Evolutionary conservation across 2,797 vertebrate species (phyloP), one percentile per base, ranked within the genome.

Genomic region (Pelobates cultripes): DNA sequence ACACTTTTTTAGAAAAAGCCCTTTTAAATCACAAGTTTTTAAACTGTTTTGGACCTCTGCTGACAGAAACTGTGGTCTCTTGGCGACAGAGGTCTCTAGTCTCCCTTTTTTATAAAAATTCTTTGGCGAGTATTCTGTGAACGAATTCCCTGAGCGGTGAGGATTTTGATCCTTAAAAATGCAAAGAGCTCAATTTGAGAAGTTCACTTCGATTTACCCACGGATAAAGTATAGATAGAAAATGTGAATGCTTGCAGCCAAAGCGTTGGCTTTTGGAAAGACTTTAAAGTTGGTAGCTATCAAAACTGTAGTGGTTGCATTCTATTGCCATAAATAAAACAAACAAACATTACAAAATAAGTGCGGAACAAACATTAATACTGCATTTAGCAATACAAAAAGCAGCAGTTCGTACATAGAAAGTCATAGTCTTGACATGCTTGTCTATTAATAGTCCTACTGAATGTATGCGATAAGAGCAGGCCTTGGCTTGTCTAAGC

Each of bases 251-350:
- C 28, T 28, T 28, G 28, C 28, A 28, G 28, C 28, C 28, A 28
- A 28, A 28, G 28, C 28, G 2, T 28, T 28, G 28, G 28, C 28
- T 28, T 28, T 28, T 28, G 28, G 28, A 28, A 28, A 28, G 28
- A 28, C 28, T 28, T n/a, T n/a, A n/a, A n/a, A n/a, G n/a, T n/a
- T 28, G 28, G 43, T 72, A 53, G 61, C 63, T 43, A 47, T 64
- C 53, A 61, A 42, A 71, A 12, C 5, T 70, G 71, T 71, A 83
- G 82, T 83, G 82, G 82, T 83, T 66, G 17, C 17, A 53, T 4
- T 28, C 28, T 28, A 61, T 70, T 44, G 41, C 17, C 43, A 45
- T 17, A 68, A 71, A 69, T 42, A 67, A 67, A 66, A 55, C 5
- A 51, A 28, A 28, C 1, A 51, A 51, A 72, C 5, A 28, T 15